Evolutionary conservation across 2,113 vertebrate species (phyloP), one percentile per base, ranked within the genome.

Genomic region (Motacilla alba): DNA sequence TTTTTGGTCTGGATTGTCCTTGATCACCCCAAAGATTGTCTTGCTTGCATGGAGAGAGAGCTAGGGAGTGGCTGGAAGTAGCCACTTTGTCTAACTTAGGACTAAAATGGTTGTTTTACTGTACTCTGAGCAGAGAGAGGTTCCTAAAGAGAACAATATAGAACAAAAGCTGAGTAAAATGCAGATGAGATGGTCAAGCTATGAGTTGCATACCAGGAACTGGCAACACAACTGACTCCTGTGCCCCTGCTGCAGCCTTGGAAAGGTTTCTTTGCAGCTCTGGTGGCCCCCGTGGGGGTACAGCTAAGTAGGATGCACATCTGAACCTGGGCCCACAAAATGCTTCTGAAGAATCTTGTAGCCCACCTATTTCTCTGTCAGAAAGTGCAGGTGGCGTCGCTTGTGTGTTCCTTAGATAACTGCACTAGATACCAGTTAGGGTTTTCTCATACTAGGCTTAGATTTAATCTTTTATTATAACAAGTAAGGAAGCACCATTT

Each of bases 401-500:
- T 31, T 56, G n/a, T 58, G 72, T 64, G 37, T 56, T 64, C 20
- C 22, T 28, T 17, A 49, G n/a, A 12, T 31, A 74, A 56, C 11
- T 62, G 60, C 17, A 6, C 64, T 66, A 9, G 58, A 47, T 27
- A 76, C 24, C 50, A 62, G n/a, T 43, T 3, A 22, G 31, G 19
- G 35, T 79, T 90, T 73, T 27, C 16, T 73, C 58, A 12, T 19
- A 10, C 10, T 44, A 28, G 43, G 43, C 52, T 88, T 80, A 82
- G 72, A 37, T 77, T 77, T 81, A 59, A 74, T 0, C 1, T 77
- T 79, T 50, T 74, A 18, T 67, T 75, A 1, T 50, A 49, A 49
- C 31, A 83, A 86, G 46, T 64, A 80, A 85, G 73, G 50, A 89
- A 92, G 73, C 15, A 23, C 60, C 72, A 31, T 74, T 81, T 78